Base-by-base conservation (phyloP, 1,140 invertebrate species). In the Daktulosphaira vitifoliae region DNA sequence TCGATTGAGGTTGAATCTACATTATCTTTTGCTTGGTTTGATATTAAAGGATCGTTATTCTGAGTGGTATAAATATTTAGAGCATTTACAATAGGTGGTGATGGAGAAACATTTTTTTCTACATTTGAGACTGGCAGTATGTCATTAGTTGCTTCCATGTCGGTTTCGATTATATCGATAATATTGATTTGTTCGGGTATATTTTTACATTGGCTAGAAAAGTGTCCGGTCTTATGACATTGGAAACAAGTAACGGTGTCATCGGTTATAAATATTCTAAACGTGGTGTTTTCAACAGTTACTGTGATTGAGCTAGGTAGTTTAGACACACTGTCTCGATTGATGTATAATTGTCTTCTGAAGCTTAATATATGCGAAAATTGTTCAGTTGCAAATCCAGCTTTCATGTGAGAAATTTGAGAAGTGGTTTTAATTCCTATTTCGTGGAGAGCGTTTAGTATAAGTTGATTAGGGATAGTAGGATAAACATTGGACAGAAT, bases 231-330 rank as follows among this genome's bases (percentile, higher is more conserved):
- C 25, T 50, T 7, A 7, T 50, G 48, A 16, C 48, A 50, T 26
- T 26, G 25, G 9, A 33, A 51, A 29, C 50, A 51, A 4, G 50
- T 51, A 26, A 51, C 26, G 2, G 50, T 51, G 6, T 51, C 50
- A 33, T 51, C 50, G 8, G 26, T 51, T 5, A 51, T 33, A 18
- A 51, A 51, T 20, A 51, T 51, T 51, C 50, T 26, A n/a, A 51
- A 51, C 23, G 48, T 50, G 0, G 48, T 50, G 23, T 26, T 48
- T 48, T 48, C 44, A 3, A 22, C 11, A 5, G 44, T 48, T 48
- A 48, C 44, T 48, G 44, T 48, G 18, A 48, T 48, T 48, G 44
- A 44, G 39, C 39, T 11, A 44, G 39, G 39, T 7, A 44, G n/a
- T 44, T 44, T 44, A 44, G 39, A n/a, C 3, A 18, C 18, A 48